These are phyloP conservation scores for Podarcis lilfordi DNA, from an alignment of 2,797 vertebrate genomes.

Conservation along the genomic window DNA sequence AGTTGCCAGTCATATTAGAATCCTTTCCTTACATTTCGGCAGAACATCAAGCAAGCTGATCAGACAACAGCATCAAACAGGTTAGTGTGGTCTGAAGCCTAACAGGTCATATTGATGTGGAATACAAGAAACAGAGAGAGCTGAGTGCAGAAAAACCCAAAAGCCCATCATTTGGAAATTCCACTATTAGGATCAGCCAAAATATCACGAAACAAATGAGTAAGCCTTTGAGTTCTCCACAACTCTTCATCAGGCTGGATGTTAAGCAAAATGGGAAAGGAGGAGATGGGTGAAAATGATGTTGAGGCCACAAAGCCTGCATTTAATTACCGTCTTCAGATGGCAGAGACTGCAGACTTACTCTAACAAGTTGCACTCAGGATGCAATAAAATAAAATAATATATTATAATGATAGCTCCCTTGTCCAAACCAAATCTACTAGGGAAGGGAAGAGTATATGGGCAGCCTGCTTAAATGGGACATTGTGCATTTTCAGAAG, in stretches of 20 bases:
- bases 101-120: not conserved
- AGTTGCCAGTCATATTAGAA: not conserved
- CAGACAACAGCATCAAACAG: not conserved
- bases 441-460: not conserved
- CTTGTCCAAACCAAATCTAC: not conserved
- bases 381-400: not conserved
- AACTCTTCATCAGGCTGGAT: not conserved
- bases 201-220: not conserved
- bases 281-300: not conserved
- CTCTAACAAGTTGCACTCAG: not conserved
- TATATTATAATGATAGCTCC: not conserved
- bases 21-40: not conserved
- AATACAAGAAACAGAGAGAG: not conserved
- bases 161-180: not conserved
- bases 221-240: not conserved
- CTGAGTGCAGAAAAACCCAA: not conserved
- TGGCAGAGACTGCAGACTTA: too few relatives aligned
- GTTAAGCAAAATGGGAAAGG: not conserved
- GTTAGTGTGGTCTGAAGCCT: not conserved
- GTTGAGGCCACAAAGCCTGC: not conserved
- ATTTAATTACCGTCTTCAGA: not conserved
- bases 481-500: not conserved
- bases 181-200: not conserved
- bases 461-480: not conserved
- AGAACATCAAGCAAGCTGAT: not conserved